phyloP scores from a whole-genome alignment of 2,888 invertebrate species.

The Meghimatium bilineatum region DNA sequence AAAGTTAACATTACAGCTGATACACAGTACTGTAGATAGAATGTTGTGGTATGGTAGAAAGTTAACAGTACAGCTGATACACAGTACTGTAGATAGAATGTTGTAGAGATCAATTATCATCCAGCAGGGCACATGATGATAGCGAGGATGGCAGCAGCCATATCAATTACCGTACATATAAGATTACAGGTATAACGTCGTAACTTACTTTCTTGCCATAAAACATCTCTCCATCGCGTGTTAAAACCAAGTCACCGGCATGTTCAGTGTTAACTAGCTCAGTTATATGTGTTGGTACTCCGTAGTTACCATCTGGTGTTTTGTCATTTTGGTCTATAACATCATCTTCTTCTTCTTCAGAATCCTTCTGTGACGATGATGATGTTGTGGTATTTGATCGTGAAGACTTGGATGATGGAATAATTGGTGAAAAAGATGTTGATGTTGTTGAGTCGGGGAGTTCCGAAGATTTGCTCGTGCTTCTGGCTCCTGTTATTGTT shows the following conservation, averaged over 20 bases:
- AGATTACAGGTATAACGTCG: background rate
- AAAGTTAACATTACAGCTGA: too few relatives aligned
- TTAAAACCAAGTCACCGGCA: background rate
- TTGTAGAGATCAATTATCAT: too few relatives aligned
- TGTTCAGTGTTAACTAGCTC: background rate
- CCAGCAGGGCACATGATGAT: too few relatives aligned
- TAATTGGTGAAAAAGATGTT: background rate
- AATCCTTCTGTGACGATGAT: background rate
- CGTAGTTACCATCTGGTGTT: too few relatives aligned
- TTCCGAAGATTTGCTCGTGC: background rate
- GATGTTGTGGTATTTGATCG: background rate
- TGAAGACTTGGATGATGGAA: background rate
- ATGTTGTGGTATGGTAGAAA: too few relatives aligned
- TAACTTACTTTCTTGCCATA: background rate
- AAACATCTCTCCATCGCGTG: background rate
- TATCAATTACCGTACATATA: too few relatives aligned
- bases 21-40: too few relatives aligned
- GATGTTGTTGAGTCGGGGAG: background rate
- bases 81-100: too few relatives aligned
- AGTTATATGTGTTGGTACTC: background rate
- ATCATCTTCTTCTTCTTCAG: constrained; percentile 16
- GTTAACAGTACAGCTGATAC: too few relatives aligned
- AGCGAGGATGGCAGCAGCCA: too few relatives aligned
- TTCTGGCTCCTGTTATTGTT: too few relatives aligned
- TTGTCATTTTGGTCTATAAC: background rate